Conservation (phyloP, 2,797 vertebrate genomes). For the Schizothorax lantsangensis region DNA sequence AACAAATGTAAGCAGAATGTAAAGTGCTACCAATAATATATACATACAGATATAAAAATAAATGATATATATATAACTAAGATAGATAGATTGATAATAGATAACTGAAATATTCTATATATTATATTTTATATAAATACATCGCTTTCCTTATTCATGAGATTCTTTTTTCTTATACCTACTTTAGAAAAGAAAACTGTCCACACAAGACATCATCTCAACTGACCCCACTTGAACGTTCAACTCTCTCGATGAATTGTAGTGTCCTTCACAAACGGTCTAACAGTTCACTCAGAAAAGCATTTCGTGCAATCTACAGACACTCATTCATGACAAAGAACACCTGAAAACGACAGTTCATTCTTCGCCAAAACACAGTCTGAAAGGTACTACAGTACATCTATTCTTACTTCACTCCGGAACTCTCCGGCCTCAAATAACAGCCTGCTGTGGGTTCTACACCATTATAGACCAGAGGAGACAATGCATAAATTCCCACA, state of each 20-base stretch:
- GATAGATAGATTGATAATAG: no score
- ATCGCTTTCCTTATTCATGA: neutral
- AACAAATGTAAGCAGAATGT: no score
- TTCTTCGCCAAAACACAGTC: neutral
- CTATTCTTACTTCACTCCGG: conserved; percentile 5
- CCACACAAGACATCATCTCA: conserved; percentile 4
- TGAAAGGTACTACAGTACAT: conserved; percentile 29
- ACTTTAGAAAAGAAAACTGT: neutral
- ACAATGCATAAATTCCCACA: conserved; percentile 5
- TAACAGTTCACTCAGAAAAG: conserved; percentile 8
- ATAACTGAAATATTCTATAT: no score
- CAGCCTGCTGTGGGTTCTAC: neutral
- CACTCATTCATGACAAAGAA: conserved; percentile 27
- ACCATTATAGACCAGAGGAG: conserved; percentile 32
- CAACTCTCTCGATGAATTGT: conserved; percentile 16
- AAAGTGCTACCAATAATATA: no score
- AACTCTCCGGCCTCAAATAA: conserved; percentile 43
- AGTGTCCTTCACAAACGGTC: conserved; percentile 28
- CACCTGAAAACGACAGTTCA: neutral
- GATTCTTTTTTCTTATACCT: neutral
- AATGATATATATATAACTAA: no score
- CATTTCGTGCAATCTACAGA: conserved; percentile 28
- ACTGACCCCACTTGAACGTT: conserved; percentile 24
- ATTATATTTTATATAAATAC: neutral
- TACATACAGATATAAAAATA: no score